Evolutionary conservation across 2,888 invertebrate genomes (phyloP).

Genomic region (Resseliella maxima): DNA sequence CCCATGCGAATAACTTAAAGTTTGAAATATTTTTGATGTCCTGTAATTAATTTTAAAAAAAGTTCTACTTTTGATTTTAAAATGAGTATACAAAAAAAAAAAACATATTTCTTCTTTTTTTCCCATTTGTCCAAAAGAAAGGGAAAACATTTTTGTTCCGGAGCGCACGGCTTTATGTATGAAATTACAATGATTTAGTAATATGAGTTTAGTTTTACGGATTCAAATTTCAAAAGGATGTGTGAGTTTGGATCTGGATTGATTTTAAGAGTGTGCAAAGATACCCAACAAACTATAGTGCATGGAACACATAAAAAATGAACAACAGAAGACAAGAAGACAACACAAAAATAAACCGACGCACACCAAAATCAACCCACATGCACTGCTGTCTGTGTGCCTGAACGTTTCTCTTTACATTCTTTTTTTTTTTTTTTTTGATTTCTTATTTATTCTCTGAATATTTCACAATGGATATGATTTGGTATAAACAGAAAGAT

Average conservation of each 20-base stretch:
- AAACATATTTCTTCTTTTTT: background rate
- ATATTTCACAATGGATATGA: no score
- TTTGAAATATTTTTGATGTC: no score
- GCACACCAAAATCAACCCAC: background rate
- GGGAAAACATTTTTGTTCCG: background rate
- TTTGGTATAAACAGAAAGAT: no score
- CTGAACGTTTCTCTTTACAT: background rate
- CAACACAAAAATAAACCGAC: background rate
- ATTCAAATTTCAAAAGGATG: conserved; percentile 59
- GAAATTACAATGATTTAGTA: conserved; percentile 20
- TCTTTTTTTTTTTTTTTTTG: no score
- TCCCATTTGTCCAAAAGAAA: no score
- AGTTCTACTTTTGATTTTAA: background rate
- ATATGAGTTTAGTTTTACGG: conserved; percentile 33
- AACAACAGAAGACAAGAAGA: background rate
- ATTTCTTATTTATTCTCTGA: background rate
- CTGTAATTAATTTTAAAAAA: background rate
- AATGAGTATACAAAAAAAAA: no score
- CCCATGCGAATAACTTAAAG: no score
- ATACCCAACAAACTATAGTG: background rate
- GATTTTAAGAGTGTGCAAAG: background rate
- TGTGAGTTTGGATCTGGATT: background rate
- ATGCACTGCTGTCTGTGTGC: background rate
- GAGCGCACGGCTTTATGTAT: background rate
- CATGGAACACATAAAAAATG: background rate